Conservation (phyloP, 1,140 invertebrate genomes). For the Nymphalis io region DNA sequence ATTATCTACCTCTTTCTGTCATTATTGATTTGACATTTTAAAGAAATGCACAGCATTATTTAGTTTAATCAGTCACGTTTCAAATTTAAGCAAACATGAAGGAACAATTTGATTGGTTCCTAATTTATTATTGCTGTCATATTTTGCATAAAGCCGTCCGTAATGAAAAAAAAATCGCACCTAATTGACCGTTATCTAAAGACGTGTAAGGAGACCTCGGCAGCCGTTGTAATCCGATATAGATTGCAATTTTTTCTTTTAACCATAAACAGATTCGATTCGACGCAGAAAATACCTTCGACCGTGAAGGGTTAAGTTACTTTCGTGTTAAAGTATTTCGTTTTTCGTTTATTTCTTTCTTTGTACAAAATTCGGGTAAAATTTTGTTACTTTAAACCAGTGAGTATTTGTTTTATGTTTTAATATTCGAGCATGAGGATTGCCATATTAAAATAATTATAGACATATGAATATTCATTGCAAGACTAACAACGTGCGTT, state of each 20-base stretch:
- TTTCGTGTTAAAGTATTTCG: constrained; percentile 44
- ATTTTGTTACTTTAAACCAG: constrained; percentile 7
- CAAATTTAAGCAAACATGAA: too few relatives aligned
- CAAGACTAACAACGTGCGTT: not conserved
- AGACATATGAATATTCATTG: too few relatives aligned
- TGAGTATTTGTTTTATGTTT: constrained; percentile 5
- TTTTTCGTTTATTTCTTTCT: constrained; percentile 31
- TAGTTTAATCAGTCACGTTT: too few relatives aligned
- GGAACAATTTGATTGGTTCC: too few relatives aligned
- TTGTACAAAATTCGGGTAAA: constrained; percentile 23
- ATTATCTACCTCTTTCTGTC: too few relatives aligned
- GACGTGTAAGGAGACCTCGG: constrained; percentile 48
- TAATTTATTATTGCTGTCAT: not conserved
- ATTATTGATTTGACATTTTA: too few relatives aligned
- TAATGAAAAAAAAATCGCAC: constrained; percentile 44
- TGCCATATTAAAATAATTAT: not conserved
- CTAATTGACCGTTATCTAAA: constrained; percentile 55
- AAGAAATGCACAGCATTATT: too few relatives aligned
- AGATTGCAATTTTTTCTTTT: constrained; percentile 51
- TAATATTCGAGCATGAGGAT: not conserved
- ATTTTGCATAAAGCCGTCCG: constrained; percentile 40
- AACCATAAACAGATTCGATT: constrained; percentile 61
- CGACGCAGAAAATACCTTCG: constrained; percentile 43
- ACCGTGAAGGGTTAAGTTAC: constrained; percentile 55
- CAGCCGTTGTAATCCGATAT: constrained; percentile 57